These are phyloP conservation scores for Pachypsylla venusta DNA, from an alignment of 1,140 invertebrate species.

Conservation along the genomic window DNA sequence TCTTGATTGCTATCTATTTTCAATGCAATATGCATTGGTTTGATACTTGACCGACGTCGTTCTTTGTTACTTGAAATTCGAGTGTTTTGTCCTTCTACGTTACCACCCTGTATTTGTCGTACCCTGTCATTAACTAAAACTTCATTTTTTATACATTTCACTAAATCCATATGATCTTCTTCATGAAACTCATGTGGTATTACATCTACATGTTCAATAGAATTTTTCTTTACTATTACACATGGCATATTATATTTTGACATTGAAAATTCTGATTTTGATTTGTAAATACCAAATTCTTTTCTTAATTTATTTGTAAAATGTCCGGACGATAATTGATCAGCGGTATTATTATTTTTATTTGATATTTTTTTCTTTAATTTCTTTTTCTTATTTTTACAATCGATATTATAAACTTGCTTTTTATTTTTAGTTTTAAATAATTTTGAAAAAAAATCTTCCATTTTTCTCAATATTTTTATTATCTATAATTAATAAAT, in stretches of 20 bases:
- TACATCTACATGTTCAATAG: neutral
- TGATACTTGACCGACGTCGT: no score
- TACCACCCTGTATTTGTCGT: no score
- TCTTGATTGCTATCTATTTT: neutral
- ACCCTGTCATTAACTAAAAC: no score
- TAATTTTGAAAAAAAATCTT: neutral
- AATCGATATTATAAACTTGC: slow-evolving; percentile 1
- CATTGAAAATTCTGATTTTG: neutral
- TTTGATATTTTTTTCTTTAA: neutral
- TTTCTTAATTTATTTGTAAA: slow-evolving; percentile 1
- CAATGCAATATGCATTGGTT: no score
- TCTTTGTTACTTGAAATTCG: no score
- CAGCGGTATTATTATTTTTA: neutral
- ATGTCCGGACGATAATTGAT: neutral
- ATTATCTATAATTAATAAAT: no score
- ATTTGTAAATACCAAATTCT: slow-evolving; percentile 4
- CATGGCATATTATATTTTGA: neutral
- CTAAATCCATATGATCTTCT: neutral
- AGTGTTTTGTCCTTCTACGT: no score
- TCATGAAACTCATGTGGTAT: neutral
- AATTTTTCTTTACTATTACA: neutral
- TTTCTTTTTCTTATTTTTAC: neutral
- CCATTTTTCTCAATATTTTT: no score
- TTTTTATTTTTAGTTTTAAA: neutral
- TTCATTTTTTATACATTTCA: neutral